Evolutionary conservation across 2,888 invertebrate species (phyloP).

Genomic region (Tridacna gigas): DNA sequence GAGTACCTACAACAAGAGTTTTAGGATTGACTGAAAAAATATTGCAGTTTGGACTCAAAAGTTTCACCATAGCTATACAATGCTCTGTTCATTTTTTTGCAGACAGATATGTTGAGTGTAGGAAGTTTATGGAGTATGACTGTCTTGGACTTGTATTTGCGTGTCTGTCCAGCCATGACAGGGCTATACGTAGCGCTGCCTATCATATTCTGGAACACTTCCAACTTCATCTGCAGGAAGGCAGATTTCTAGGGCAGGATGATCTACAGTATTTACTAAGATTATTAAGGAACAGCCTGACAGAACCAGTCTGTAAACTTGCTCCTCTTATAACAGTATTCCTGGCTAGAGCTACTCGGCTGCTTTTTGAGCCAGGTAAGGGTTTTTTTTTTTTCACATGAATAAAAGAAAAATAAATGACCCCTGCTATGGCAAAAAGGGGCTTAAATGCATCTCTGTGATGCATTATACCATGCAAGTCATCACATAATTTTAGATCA

Average conservation of each 20-base stretch:
- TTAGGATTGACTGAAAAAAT: no score
- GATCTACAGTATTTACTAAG: constrained; percentile 90
- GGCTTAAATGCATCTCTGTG: no score
- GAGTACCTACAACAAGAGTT: no score
- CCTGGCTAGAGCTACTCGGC: constrained; percentile 89
- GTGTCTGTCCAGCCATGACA: constrained; percentile 90
- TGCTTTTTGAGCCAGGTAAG: constrained; percentile 89
- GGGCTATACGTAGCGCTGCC: constrained; percentile 89
- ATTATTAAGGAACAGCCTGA: constrained; percentile 89
- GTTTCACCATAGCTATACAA: neutral
- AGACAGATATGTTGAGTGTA: constrained; percentile 90
- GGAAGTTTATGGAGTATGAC: constrained; percentile 90
- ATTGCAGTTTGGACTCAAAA: no score
- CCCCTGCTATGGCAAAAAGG: no score
- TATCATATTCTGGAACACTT: constrained; percentile 91
- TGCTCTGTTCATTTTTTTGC: constrained; percentile 11
- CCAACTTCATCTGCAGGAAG: constrained; percentile 90
- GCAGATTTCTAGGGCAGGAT: constrained; percentile 87
- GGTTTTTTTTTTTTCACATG: no score
- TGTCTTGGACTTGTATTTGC: constrained; percentile 90
- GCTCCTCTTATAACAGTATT: constrained; percentile 89
- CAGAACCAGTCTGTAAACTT: constrained; percentile 86
- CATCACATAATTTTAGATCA: no score
- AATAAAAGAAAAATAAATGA: no score
- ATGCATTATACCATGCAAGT: no score